These are phyloP conservation scores for Eustalomyia histrio DNA, from an alignment of 2,888 invertebrate species.

Conservation along the genomic window DNA sequence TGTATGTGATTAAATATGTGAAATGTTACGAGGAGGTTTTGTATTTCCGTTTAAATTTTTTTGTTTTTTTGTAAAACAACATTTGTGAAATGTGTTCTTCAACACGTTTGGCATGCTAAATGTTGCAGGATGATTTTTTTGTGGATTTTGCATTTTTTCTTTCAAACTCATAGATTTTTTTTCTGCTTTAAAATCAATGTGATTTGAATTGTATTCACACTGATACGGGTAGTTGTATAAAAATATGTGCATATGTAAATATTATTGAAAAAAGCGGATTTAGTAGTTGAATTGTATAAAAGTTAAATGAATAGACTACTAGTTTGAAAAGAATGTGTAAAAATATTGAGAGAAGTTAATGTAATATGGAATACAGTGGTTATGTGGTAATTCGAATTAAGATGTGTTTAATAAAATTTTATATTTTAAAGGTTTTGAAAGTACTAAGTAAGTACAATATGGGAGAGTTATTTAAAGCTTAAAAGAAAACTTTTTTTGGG, in stretches of 20 bases:
- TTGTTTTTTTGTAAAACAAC: conserved; percentile 36
- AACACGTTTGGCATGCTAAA: conserved; percentile 60
- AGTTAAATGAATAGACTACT: conserved; percentile 59
- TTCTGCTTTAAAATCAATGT: conserved; percentile 50
- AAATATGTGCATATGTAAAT: neutral
- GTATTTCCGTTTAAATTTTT: conserved; percentile 45
- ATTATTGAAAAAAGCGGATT: conserved; percentile 41
- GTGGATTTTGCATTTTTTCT: conserved; percentile 41
- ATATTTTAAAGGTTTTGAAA: too few species aligned
- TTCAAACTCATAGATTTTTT: conserved; percentile 49
- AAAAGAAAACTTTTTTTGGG: too few species aligned
- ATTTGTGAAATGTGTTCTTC: conserved; percentile 60
- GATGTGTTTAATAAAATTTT: too few species aligned
- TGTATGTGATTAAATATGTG: conserved; percentile 25
- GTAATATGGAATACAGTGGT: conserved; percentile 30
- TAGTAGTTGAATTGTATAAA: conserved; percentile 58
- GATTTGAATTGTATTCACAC: conserved; percentile 50
- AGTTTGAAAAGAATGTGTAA: conserved; percentile 35
- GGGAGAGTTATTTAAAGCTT: too few species aligned
- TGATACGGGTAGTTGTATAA: neutral
- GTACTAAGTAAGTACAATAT: too few species aligned
- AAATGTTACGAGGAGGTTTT: conserved; percentile 37
- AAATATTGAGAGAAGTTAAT: conserved; percentile 43
- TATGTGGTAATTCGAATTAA: neutral
- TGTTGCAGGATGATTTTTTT: conserved; percentile 19